Percentiles rank a stretch among this genome's conserved stretches.
Evolutionary conservation across 2,113 vertebrate species (phyloP).

Genomic region (Alectura lathami): DNA sequence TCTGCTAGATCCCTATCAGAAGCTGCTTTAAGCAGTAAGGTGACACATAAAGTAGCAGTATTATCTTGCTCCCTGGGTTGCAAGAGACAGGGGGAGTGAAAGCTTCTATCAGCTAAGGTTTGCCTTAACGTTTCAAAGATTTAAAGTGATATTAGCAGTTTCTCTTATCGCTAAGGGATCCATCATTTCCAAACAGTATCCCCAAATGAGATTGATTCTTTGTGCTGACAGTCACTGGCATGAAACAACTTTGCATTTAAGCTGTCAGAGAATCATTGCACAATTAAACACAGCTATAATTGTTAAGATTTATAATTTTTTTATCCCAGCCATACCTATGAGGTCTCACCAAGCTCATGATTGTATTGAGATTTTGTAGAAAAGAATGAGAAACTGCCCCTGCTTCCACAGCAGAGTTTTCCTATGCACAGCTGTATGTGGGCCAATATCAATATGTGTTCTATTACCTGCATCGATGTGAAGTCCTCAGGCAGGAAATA

Average conservation of each 20-base stretch:
- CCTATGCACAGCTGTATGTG: background rate
- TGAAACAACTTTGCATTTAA: background rate
- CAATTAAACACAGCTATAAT: background rate
- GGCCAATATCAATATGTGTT: background rate
- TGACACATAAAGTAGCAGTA: background rate
- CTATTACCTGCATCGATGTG: constrained; percentile 11
- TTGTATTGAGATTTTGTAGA: background rate
- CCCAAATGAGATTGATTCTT: background rate
- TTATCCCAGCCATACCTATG: background rate
- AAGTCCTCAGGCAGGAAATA: constrained; percentile 18
- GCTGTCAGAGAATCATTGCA: background rate
- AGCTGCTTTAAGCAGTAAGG: background rate
- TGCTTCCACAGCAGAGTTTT: background rate
- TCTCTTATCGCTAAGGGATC: background rate
- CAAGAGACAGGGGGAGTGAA: background rate
- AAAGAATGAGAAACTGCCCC: background rate
- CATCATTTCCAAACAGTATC: background rate
- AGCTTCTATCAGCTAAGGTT: background rate
- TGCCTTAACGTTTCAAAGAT: background rate
- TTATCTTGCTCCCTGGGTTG: background rate
- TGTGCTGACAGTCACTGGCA: background rate
- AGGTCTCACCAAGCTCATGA: background rate
- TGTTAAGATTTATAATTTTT: constrained; percentile 15
- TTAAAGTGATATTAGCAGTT: background rate
- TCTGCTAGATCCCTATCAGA: background rate